These are phyloP conservation scores for Scatophagus argus DNA, from an alignment of 2,113 vertebrate species.

Conservation along the genomic window DNA sequence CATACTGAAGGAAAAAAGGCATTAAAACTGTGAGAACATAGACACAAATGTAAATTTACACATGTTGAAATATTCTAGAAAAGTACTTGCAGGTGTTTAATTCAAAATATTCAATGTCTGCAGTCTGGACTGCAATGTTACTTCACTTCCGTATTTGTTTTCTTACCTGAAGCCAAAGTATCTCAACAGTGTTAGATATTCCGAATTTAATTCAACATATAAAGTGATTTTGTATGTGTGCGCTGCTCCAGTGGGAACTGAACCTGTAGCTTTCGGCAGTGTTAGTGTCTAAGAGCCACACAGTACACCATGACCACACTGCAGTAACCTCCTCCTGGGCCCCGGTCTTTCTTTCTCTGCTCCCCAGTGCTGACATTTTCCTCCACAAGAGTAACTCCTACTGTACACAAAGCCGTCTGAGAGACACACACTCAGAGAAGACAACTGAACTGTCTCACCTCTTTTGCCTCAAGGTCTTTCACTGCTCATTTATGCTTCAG, in stretches of 20 bases:
- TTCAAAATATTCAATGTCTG: slow-evolving; percentile 32
- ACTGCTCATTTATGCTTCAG: background rate
- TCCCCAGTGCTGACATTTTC: slow-evolving; percentile 24
- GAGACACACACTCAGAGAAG: slow-evolving; percentile 12
- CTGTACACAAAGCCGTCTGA: slow-evolving; percentile 12
- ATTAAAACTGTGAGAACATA: background rate
- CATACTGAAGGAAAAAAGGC: background rate
- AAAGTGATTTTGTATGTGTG: background rate
- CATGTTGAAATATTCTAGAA: slow-evolving; percentile 42
- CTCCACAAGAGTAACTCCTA: slow-evolving; percentile 26
- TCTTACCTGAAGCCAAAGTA: background rate
- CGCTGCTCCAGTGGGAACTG: background rate
- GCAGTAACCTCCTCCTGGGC: background rate
- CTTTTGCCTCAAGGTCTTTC: slow-evolving; percentile 16
- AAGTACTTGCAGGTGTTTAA: slow-evolving; percentile 41
- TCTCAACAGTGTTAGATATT: background rate
- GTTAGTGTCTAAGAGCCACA: background rate
- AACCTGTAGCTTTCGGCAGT: slow-evolving; percentile 7
- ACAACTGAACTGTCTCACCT: slow-evolving; percentile 13
- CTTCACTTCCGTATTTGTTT: background rate
- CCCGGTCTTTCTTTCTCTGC: background rate
- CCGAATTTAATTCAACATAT: background rate
- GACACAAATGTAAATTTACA: slow-evolving; percentile 20
- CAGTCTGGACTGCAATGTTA: background rate
- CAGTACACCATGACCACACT: background rate